phyloP scores from a whole-genome alignment of 2,888 invertebrate species.

The Agonum fuliginosum region DNA sequence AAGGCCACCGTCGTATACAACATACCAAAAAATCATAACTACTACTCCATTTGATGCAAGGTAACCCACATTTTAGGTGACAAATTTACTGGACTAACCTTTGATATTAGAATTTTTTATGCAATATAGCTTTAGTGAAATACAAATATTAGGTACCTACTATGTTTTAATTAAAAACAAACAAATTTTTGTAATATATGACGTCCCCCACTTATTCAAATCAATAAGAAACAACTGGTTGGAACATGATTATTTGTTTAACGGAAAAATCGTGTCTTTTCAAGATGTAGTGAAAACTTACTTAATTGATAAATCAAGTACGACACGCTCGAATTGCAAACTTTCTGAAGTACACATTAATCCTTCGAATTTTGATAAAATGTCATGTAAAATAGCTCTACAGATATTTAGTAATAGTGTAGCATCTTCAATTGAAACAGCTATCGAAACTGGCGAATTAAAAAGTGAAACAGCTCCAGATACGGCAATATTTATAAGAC shows the following conservation, averaged over 20 bases:
- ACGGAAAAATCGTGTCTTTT: constrained; percentile 17
- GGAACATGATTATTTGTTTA: not conserved
- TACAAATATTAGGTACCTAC: too few relatives aligned
- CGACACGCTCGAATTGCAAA: constrained; percentile 17
- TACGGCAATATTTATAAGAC: not conserved
- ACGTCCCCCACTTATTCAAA: constrained; percentile 41
- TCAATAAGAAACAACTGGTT: constrained; percentile 29
- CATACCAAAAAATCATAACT: too few relatives aligned
- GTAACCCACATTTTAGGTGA: too few relatives aligned
- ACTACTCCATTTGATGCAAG: too few relatives aligned
- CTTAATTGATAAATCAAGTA: not conserved
- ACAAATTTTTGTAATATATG: constrained; percentile 37
- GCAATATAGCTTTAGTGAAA: too few relatives aligned
- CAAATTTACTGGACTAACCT: too few relatives aligned
- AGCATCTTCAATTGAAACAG: constrained; percentile 13
- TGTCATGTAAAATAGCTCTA: constrained; percentile 32
- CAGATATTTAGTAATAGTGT: constrained; percentile 42
- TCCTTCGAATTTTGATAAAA: constrained; percentile 35
- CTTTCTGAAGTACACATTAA: constrained; percentile 15
- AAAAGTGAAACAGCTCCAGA: not conserved
- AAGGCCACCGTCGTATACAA: too few relatives aligned
- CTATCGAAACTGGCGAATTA: not conserved
- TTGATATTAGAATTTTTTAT: too few relatives aligned
- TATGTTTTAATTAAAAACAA: constrained; percentile 3
- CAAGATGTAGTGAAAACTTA: constrained; percentile 23